These are phyloP conservation scores for Paradoxurus hermaphroditus DNA, from an alignment of 2,113 vertebrate genomes.

Conservation along the genomic window DNA sequence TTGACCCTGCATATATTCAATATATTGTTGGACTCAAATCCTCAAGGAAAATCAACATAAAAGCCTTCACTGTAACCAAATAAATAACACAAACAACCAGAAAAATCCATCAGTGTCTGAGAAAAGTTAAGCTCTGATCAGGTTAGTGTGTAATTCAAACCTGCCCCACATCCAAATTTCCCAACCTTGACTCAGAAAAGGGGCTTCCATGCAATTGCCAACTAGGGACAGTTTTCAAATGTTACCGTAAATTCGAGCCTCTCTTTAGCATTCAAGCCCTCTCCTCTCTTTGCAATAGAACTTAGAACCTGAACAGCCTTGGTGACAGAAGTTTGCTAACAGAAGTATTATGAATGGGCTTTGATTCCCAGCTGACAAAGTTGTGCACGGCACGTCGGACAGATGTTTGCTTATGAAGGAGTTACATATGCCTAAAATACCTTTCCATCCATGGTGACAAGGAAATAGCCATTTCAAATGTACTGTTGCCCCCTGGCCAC, in stretches of 20 bases:
- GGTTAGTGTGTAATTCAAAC: neutral
- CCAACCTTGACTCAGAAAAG: neutral
- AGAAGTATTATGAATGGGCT: slow-evolving; percentile 22
- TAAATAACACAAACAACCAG: neutral
- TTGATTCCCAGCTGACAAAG: slow-evolving; percentile 23
- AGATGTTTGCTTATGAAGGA: slow-evolving; percentile 34
- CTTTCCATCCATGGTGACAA: neutral
- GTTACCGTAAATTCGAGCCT: neutral
- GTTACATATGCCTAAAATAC: slow-evolving; percentile 34
- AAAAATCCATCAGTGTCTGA: neutral
- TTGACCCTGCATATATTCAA: neutral
- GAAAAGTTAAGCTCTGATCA: slow-evolving; percentile 19
- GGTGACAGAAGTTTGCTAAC: slow-evolving; percentile 28
- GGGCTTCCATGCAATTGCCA: neutral
- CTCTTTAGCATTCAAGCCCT: neutral
- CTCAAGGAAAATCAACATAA: slow-evolving; percentile 11
- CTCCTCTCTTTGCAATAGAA: slow-evolving; percentile 4
- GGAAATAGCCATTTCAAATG: slow-evolving; percentile 39
- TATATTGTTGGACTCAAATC: neutral
- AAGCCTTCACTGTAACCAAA: neutral
- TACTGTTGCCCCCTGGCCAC: neutral
- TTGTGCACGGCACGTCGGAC: neutral
- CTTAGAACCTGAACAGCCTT: neutral
- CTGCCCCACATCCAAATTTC: neutral
- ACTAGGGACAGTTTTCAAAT: neutral